A percentile compares a stretch with the other conserved stretches of the same genome.
phyloP scores from a whole-genome alignment of 2,888 invertebrate genomes.

The Gryllus longicercus region DNA sequence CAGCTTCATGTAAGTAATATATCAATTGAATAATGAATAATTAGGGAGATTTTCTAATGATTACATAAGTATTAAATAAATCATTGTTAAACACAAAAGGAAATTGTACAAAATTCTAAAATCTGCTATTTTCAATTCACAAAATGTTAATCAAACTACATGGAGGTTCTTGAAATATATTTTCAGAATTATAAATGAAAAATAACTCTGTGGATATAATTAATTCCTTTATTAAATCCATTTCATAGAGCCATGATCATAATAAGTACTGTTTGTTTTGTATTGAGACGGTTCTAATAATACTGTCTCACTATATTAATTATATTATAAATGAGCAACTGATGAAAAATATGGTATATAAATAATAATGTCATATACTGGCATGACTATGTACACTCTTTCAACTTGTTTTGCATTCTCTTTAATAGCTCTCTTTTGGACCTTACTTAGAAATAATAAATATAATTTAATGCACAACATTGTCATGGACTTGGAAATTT shows the following conservation, averaged over 20 bases:
- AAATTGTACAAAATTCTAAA: too few relatives aligned
- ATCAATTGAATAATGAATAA: too few relatives aligned
- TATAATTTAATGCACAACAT: neutral
- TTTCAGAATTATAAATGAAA: too few relatives aligned
- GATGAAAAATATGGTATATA: constrained; percentile 2
- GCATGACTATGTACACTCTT: neutral
- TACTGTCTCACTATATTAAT: neutral
- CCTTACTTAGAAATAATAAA: neutral
- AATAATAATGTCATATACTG: neutral
- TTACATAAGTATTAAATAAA: too few relatives aligned
- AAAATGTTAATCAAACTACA: too few relatives aligned
- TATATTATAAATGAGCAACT: constrained; percentile 17
- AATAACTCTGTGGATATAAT: neutral
- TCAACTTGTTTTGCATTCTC: neutral
- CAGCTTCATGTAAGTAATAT: too few relatives aligned
- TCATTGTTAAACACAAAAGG: too few relatives aligned
- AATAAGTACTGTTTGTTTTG: constrained; percentile 9
- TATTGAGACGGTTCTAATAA: constrained; percentile 4
- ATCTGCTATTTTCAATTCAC: too few relatives aligned
- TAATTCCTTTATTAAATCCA: constrained; percentile 11
- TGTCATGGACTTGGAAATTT: constrained; percentile 17
- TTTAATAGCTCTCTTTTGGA: neutral
- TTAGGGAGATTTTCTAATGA: too few relatives aligned
- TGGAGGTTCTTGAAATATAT: too few relatives aligned
- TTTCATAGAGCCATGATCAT: constrained; percentile 17